These are phyloP conservation scores for Haliclystus octoradiatus DNA, from an alignment of 30 jellyfish, hydroid and myxozoan genomes.

Conservation along the genomic window DNA sequence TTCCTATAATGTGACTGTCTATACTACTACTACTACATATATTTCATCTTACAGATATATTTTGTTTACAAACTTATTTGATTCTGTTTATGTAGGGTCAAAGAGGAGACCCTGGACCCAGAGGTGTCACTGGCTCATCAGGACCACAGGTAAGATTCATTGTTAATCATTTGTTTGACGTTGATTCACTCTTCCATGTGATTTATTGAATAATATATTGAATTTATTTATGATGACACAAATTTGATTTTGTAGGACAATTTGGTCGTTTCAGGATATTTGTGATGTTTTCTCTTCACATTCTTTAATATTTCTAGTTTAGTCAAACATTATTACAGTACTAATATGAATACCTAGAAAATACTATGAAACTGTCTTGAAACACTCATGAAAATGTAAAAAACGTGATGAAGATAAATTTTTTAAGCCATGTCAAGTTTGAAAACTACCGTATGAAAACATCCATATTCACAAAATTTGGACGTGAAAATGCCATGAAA, in stretches of 20 bases:
- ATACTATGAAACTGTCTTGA: background rate
- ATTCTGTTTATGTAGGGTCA: constrained; percentile 20
- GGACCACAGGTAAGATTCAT: constrained; percentile 45
- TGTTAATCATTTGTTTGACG: background rate
- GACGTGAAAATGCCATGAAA: too few relatives aligned
- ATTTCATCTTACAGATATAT: background rate
- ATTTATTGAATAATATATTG: background rate
- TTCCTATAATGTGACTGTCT: too few relatives aligned
- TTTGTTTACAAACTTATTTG: background rate
- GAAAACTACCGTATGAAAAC: too few relatives aligned
- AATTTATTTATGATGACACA: background rate
- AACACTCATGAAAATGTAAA: too few relatives aligned
- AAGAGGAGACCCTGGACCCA: constrained; percentile 40
- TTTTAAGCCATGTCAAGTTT: too few relatives aligned
- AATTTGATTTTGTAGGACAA: constrained; percentile 21
- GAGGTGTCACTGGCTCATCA: constrained; percentile 42
- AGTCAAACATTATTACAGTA: too few relatives aligned
- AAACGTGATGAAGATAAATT: too few relatives aligned
- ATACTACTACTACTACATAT: too few relatives aligned
- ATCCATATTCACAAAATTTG: too few relatives aligned
- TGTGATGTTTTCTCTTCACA: too few relatives aligned
- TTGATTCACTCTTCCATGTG: background rate
- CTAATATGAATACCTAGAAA: too few relatives aligned
- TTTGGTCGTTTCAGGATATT: constrained; percentile 38
- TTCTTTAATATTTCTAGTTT: too few relatives aligned